These are phyloP conservation scores for Tipula confusa DNA, from an alignment of 2,888 invertebrate genomes.

Conservation along the genomic window DNA sequence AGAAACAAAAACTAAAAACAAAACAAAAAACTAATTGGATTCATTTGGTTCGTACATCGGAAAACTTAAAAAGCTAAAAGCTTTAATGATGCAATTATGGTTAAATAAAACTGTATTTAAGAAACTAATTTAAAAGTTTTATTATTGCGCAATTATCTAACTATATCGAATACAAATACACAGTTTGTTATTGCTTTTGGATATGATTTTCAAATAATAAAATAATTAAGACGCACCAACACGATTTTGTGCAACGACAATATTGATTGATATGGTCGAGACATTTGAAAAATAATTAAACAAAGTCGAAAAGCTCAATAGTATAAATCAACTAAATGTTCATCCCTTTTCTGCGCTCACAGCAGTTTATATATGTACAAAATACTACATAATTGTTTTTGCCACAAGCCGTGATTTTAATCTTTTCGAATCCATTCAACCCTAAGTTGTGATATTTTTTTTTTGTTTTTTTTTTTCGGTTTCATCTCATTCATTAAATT, in stretches of 20 bases:
- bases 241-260: background rate
- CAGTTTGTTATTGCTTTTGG: background rate
- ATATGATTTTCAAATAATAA: background rate
- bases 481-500: conserved; percentile 9
- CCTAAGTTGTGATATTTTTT: too few relatives aligned
- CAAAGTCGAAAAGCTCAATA: background rate
- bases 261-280: background rate
- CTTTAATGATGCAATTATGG: background rate
- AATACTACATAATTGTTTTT: background rate
- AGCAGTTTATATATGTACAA: background rate
- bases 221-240: background rate
- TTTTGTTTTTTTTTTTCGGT: too few relatives aligned
- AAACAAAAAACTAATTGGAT: background rate
- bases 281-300: background rate
- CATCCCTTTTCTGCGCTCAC: background rate
- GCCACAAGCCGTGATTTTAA: conserved; percentile 20
- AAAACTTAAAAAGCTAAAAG: background rate
- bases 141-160: background rate
- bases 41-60: background rate
- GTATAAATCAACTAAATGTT: background rate
- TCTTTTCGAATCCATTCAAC: background rate
- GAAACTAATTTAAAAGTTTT: conserved; percentile 3
- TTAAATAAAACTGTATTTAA: background rate
- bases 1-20: background rate
- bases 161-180: too few relatives aligned